Base-by-base conservation (phyloP, 2,888 invertebrate genomes). In the Cyaniris semiargus region DNA sequence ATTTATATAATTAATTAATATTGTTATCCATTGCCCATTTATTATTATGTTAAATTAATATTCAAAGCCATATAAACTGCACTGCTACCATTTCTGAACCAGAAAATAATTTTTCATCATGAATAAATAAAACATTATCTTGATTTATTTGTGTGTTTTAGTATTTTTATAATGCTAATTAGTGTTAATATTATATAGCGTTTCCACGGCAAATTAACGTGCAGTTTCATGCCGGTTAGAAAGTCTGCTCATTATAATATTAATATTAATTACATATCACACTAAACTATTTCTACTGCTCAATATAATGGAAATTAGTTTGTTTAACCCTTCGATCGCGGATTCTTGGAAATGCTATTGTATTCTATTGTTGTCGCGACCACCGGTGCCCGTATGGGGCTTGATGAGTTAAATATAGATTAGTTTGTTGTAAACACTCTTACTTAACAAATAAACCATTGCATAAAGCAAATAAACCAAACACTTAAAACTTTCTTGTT, bases 111-210 rank as follows among this genome's bases (percentile, higher is more conserved):
- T 66, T 53, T 66, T 66, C 27, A 66, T 21, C 15, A 66, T 27
- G 27, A 66, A 66, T 66, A 66, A 66, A 66, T 31, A 66, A 27
- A 66, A 27, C 66, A 66, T 66, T 66, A 66, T 27, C 31, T 66
- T 66, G 66, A 66, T 66, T 66, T 66, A 66, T 66, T 27, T 15
- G 27, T 31, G 27, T 66, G 27, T 66, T 60, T 66, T 66, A 66
- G 15, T 66, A 31, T 66, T 27, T 66, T 66, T 31, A 66, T 27
- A 27, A 27, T 66, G 13, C 23, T 60, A 66, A 66, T 66, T 66
- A 66, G 66, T 31, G 27, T 60, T 60, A 1, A 27, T 66, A 66
- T 27, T 27, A 66, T 66, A 31, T 15, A 27, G 27, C 66, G 15
- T 27, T 31, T 66, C 27, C 15, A 6, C 31, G 15, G 13, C 27